These are phyloP conservation scores for Malaclemys terrapin DNA, from an alignment of 2,113 vertebrate species.

Conservation along the genomic window DNA sequence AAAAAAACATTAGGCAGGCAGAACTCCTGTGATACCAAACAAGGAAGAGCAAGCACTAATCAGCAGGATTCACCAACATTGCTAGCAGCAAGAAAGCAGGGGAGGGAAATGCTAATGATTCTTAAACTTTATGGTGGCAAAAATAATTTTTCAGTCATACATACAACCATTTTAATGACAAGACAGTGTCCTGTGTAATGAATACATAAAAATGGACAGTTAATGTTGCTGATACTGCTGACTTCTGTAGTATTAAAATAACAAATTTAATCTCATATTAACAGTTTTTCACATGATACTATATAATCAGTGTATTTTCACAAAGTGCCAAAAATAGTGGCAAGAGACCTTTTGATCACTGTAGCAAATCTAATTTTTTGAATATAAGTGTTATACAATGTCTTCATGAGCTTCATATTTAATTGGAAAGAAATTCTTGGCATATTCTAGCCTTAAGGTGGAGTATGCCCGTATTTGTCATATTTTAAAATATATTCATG, in stretches of 20 bases:
- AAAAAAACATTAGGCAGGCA: neutral
- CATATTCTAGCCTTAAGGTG: constrained; percentile 18
- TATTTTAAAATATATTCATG: neutral
- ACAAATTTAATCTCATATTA: neutral
- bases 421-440: neutral
- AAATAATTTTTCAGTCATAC: neutral
- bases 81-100: neutral
- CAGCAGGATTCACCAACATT: neutral
- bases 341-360: constrained; percentile 10
- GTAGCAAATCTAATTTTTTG: neutral
- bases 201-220: neutral
- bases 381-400: neutral
- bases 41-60: neutral
- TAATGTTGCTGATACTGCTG: neutral
- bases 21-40: neutral
- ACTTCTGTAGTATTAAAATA: neutral
- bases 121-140: neutral
- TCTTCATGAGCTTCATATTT: constrained; percentile 27
- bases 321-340: neutral
- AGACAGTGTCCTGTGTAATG: neutral
- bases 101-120: neutral
- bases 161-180: neutral
- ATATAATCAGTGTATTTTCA: neutral
- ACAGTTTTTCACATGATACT: neutral
- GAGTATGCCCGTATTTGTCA: neutral